Percentiles rank a stretch among this genome's conserved stretches.
These are phyloP conservation scores for Allacma fusca DNA, from an alignment of 2,888 invertebrate species.

Conservation along the genomic window DNA sequence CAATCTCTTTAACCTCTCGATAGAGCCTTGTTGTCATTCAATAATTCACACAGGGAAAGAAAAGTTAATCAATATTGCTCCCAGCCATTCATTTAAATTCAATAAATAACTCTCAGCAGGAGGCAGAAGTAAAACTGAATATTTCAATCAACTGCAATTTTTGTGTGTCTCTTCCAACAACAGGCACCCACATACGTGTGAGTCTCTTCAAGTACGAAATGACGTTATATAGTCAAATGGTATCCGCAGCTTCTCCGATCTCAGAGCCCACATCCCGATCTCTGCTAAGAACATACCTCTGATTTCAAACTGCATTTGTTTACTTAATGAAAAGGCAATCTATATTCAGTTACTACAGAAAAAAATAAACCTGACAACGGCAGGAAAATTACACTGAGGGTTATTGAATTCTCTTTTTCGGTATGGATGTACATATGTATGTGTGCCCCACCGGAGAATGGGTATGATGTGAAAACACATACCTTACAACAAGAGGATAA, in stretches of 20 bases:
- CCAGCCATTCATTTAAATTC: slow-evolving; percentile 27
- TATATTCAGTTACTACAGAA: background rate
- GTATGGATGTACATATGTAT: no score
- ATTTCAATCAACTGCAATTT: background rate
- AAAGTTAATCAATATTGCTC: slow-evolving; percentile 20
- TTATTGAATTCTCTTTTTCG: no score
- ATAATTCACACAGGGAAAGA: background rate
- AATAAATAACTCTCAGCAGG: slow-evolving; percentile 7
- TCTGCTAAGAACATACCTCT: no score
- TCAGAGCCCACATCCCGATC: no score
- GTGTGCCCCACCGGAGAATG: no score
- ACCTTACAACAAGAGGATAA: background rate
- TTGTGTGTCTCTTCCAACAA: background rate
- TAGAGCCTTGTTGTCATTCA: background rate
- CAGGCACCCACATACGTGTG: background rate
- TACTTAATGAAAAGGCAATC: background rate
- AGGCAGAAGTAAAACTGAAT: background rate
- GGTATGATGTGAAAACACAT: no score
- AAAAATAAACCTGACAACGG: no score
- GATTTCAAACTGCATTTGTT: background rate
- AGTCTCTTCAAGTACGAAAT: background rate
- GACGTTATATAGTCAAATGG: no score
- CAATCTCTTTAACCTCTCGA: background rate
- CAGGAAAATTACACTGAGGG: no score
- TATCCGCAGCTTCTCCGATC: no score